Evolutionary conservation across 35 echinoderm and acorn worm genomes (phyloP).

Genomic region (Holothuria glaberrima): DNA sequence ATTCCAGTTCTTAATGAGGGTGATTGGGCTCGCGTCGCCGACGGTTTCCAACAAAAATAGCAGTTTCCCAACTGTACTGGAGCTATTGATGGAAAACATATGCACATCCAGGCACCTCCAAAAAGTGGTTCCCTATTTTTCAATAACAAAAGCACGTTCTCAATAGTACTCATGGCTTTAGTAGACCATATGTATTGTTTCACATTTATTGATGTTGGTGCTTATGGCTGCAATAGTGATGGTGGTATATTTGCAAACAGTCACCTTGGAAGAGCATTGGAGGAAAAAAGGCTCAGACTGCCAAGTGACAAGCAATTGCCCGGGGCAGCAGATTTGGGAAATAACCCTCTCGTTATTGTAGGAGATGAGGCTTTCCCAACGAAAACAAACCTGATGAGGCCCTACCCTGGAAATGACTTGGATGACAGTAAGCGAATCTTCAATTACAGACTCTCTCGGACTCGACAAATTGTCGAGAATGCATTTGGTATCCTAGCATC

Average conservation of each 20-base stretch:
- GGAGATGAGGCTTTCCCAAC: slow-evolving; percentile 86
- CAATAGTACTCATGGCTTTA: slow-evolving; percentile 60
- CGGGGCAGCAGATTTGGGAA: not conserved
- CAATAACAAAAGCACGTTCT: slow-evolving; percentile 67
- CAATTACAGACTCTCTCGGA: slow-evolving; percentile 69
- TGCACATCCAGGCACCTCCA: slow-evolving; percentile 52
- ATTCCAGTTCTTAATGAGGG: not conserved
- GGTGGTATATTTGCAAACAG: slow-evolving; percentile 54
- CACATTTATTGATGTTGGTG: slow-evolving; percentile 69
- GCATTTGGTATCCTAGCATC: slow-evolving; percentile 70
- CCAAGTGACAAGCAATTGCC: not conserved
- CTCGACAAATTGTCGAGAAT: slow-evolving; percentile 68
- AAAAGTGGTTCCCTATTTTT: slow-evolving; percentile 52
- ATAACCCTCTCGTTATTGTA: slow-evolving; percentile 55
- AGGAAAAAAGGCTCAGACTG: not conserved
- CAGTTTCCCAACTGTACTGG: slow-evolving; percentile 78
- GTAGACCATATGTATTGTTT: slow-evolving; percentile 66
- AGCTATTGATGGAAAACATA: slow-evolving; percentile 82
- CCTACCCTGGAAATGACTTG: slow-evolving; percentile 16
- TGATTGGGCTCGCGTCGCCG: slow-evolving; percentile 52
- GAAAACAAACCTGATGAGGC: slow-evolving; percentile 58
- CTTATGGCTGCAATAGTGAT: slow-evolving; percentile 54
- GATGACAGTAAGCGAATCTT: slow-evolving; percentile 34
- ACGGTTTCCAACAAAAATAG: slow-evolving; percentile 57
- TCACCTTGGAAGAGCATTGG: not conserved